Evolutionary conservation across 1,140 invertebrate species (phyloP).

Genomic region (Palaemon carinicauda): DNA sequence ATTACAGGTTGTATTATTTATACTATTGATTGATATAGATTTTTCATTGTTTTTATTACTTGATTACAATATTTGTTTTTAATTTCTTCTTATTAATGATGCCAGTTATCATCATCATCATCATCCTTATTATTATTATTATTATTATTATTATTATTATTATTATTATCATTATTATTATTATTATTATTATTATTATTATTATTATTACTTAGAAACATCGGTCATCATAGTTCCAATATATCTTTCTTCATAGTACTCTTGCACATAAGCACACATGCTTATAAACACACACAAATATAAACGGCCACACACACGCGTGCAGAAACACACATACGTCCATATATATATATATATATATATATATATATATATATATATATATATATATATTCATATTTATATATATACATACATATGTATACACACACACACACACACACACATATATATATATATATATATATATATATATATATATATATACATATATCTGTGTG

Average conservation of each 20-base stretch:
- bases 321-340: no score
- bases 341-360: not conserved
- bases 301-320: no score
- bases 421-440: not conserved
- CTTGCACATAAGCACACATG: not conserved
- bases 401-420: not conserved
- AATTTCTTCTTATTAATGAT: no score
- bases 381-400: not conserved
- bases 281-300: no score
- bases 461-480: not conserved
- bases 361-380: slow-evolving; percentile 2
- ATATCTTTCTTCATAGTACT: not conserved
- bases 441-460: not conserved
- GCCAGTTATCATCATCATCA: no score
- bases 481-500: not conserved
- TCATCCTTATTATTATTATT: not conserved
- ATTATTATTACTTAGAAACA: no score
- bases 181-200: not conserved
- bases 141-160: not conserved
- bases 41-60: no score
- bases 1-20: no score
- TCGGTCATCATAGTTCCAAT: no score
- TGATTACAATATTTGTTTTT: no score
- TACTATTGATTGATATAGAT: no score
- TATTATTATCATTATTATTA: not conserved